A percentile compares a stretch with the other conserved stretches of the same genome.
Evolutionary conservation across 2,888 invertebrate species (phyloP).

Genomic region (Conus canariensis): DNA sequence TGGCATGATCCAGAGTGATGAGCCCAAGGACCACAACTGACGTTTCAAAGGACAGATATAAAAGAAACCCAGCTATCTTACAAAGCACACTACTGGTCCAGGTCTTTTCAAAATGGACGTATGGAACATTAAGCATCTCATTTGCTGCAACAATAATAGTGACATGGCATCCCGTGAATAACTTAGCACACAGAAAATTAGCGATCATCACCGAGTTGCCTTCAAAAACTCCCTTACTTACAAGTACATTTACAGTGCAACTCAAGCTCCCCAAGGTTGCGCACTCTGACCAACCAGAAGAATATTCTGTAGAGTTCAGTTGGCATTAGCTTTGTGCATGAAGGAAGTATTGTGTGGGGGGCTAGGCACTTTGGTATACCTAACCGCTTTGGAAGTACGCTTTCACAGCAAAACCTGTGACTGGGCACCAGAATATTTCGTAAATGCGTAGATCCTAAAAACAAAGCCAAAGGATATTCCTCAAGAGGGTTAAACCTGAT

Average conservation of each 20-base stretch:
- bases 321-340: not conserved
- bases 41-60: not conserved
- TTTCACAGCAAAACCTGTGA: not conserved
- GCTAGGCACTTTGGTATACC: not conserved
- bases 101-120: not conserved
- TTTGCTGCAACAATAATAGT: not conserved
- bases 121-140: not conserved
- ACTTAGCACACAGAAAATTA: not conserved
- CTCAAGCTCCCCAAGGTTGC: constrained; percentile 19
- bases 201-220: no score
- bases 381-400: not conserved
- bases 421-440: not conserved
- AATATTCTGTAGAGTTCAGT: not conserved
- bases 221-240: not conserved
- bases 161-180: not conserved
- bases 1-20: not conserved
- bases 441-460: not conserved
- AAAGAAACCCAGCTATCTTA: not conserved
- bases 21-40: not conserved
- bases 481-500: not conserved
- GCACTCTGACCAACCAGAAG: not conserved
- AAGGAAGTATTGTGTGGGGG: not conserved
- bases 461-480: not conserved
- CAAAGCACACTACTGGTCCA: not conserved
- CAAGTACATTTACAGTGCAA: constrained; percentile 1